phyloP scores from a whole-genome alignment of 2,113 vertebrate species.

The Cyanocitta stelleri region DNA sequence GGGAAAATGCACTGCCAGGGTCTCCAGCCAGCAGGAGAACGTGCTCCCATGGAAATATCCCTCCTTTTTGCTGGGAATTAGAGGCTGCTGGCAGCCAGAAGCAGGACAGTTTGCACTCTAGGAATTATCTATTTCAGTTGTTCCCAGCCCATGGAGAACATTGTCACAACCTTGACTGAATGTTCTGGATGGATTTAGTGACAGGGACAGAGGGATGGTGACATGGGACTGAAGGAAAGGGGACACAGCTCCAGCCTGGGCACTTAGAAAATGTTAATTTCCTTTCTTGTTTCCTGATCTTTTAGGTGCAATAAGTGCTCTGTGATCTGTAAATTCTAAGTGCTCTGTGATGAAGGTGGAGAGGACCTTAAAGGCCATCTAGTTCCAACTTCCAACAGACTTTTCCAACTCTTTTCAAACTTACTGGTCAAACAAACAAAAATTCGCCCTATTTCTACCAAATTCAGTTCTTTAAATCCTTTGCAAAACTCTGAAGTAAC shows the following conservation, averaged over 20 bases:
- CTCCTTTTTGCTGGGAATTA: not conserved
- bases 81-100: not conserved
- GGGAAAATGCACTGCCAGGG: rapidly evolving
- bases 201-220: not conserved
- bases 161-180: not conserved
- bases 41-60: not conserved
- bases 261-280: not conserved
- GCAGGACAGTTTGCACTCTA: not conserved
- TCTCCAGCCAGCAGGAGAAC: not conserved
- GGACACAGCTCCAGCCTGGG: not conserved
- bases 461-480: not conserved
- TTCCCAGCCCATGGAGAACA: not conserved
- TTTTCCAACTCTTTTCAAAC: not conserved
- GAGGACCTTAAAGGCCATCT: not conserved
- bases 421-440: not conserved
- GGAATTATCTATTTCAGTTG: not conserved
- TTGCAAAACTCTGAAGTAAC: not conserved
- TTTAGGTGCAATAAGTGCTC: not conserved
- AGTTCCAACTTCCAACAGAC: not conserved
- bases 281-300: not conserved
- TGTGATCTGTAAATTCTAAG: not conserved
- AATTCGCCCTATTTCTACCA: not conserved
- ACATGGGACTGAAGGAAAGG: not conserved
- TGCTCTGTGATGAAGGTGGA: not conserved
- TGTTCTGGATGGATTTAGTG: not conserved